A percentile compares a stretch with the other conserved stretches of the same genome.
These are phyloP conservation scores for Sarcophaga peregrina DNA, from an alignment of 1,140 invertebrate species.

Conservation along the genomic window DNA sequence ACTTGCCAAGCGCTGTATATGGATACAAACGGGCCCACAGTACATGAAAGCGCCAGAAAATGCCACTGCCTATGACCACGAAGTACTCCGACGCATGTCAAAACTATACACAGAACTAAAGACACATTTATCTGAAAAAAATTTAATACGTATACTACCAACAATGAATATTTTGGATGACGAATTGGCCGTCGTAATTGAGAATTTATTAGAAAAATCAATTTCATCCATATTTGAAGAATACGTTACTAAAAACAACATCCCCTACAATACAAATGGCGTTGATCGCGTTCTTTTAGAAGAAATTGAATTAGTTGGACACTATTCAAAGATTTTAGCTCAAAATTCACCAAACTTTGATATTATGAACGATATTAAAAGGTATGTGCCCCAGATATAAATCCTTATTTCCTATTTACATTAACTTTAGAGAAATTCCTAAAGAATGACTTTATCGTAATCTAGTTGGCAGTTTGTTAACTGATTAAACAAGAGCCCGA, in stretches of 20 bases:
- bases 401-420: no score
- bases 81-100: slow-evolving; percentile 75
- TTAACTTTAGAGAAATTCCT: no score
- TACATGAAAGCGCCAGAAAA: slow-evolving; percentile 67
- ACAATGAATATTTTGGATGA: slow-evolving; percentile 74
- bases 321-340: slow-evolving; percentile 69
- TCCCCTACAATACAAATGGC: slow-evolving; percentile 64
- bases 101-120: slow-evolving; percentile 78
- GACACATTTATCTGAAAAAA: slow-evolving; percentile 73
- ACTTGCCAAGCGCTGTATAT: slow-evolving; percentile 78
- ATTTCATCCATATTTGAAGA: slow-evolving; percentile 74
- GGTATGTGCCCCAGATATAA: slow-evolving; percentile 65
- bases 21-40: slow-evolving; percentile 74
- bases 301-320: slow-evolving; percentile 74
- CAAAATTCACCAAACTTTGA: slow-evolving; percentile 65
- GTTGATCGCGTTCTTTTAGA: slow-evolving; percentile 61
- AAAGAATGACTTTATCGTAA: no score
- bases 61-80: slow-evolving; percentile 65
- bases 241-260: slow-evolving; percentile 63
- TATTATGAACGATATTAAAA: slow-evolving; percentile 73
- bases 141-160: slow-evolving; percentile 72
- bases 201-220: slow-evolving; percentile 65
- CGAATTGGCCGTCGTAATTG: slow-evolving; percentile 70
- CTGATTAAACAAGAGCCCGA: no score
- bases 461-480: no score